These are phyloP conservation scores for Motacilla alba DNA, from an alignment of 2,113 vertebrate genomes.

Conservation along the genomic window DNA sequence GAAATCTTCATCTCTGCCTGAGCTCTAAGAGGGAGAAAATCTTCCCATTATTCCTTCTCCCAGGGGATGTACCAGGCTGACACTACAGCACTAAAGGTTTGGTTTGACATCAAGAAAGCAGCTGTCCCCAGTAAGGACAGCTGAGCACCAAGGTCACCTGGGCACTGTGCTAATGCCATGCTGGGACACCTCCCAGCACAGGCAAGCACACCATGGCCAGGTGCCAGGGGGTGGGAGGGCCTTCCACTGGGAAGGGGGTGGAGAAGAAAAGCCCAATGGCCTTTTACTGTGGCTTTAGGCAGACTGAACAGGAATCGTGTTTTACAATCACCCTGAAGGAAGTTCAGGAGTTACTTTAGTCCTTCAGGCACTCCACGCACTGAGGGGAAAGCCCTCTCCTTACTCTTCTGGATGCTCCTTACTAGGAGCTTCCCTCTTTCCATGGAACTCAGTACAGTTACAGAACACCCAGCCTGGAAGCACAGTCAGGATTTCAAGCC, in stretches of 20 bases:
- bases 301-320: background rate
- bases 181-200: background rate
- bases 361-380: background rate
- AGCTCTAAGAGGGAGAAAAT: background rate
- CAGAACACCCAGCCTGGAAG: fast-evolving
- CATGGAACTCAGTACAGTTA: background rate
- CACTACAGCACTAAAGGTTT: fast-evolving
- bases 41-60: background rate
- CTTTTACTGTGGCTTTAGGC: background rate
- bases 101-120: background rate
- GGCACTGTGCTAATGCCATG: background rate
- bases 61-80: background rate
- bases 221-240: fast-evolving
- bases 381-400: background rate
- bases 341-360: background rate
- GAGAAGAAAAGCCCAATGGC: background rate
- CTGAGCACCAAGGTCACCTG: background rate
- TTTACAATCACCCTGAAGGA: background rate
- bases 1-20: background rate
- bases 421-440: background rate
- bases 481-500: background rate
- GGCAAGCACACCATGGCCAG: background rate
- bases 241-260: background rate
- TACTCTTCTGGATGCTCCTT: background rate
- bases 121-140: background rate